phyloP scores from a whole-genome alignment of 2,113 vertebrate species.

The Hippocampus barbouri region DNA sequence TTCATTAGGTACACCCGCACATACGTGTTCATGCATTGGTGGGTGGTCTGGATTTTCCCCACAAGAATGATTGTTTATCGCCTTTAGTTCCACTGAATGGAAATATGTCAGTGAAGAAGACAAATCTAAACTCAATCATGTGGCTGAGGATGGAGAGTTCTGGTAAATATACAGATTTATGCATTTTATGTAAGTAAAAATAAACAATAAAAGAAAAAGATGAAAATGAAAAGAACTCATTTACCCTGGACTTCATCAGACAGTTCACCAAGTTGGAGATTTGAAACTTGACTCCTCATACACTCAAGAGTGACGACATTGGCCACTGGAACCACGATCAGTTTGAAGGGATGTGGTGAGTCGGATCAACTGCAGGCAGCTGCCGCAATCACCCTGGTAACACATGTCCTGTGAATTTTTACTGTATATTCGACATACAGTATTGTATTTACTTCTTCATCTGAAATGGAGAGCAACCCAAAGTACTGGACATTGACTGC shows the following conservation, averaged over 20 bases:
- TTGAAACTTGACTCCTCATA: conserved; percentile 82
- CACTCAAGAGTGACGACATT: conserved; percentile 59
- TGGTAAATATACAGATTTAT: conserved; percentile 70
- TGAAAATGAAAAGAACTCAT: neutral
- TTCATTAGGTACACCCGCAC: too few relatives aligned
- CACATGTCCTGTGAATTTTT: neutral
- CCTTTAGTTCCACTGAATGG: conserved; percentile 79
- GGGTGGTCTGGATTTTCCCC: neutral
- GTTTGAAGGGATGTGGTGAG: conserved; percentile 76
- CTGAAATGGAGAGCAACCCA: too few relatives aligned
- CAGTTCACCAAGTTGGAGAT: conserved; percentile 83
- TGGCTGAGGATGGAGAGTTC: conserved; percentile 83
- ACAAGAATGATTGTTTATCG: neutral
- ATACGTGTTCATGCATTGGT: neutral
- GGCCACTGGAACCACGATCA: conserved; percentile 75
- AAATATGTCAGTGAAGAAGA: conserved; percentile 62
- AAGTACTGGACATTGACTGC: too few relatives aligned
- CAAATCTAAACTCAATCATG: conserved; percentile 70
- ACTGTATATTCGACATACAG: neutral
- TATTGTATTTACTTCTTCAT: too few relatives aligned
- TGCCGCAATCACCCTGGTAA: conserved; percentile 68
- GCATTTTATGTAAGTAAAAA: neutral
- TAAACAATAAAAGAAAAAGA: neutral
- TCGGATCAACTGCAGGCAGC: conserved; percentile 77
- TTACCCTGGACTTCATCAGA: conserved; percentile 71